Percentiles rank a stretch among this genome's conserved stretches.
Conservation (phyloP, 2,888 invertebrate species). For the Zootermopsis nevadensis region DNA sequence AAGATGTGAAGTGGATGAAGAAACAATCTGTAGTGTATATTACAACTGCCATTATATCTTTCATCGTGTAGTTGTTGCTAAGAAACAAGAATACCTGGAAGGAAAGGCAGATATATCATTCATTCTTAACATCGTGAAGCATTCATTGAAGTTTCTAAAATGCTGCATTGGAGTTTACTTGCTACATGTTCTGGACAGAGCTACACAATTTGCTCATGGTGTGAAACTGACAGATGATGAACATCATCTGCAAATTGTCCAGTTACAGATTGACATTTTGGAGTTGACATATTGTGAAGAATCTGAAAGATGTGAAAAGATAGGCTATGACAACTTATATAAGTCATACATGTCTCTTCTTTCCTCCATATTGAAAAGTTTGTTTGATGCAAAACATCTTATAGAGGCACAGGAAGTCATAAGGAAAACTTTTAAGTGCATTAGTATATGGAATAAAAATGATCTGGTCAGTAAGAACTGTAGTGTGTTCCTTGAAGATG, state of each 20-base stretch:
- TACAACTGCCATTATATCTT: neutral
- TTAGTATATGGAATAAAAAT: neutral
- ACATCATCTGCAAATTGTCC: neutral
- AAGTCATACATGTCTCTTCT: slow-evolving; percentile 9
- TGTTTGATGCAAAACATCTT: neutral
- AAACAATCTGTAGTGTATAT: neutral
- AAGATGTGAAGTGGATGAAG: slow-evolving; percentile 3
- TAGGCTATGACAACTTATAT: neutral
- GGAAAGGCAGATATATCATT: neutral
- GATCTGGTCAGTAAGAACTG: neutral
- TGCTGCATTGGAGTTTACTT: slow-evolving; percentile 21
- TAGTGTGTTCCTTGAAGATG: neutral
- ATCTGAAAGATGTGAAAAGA: neutral
- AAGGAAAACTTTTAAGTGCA: neutral
- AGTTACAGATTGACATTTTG: slow-evolving; percentile 12
- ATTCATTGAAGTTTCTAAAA: neutral
- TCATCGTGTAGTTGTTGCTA: neutral
- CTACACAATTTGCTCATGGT: neutral
- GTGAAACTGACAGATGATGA: neutral
- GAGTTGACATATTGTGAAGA: neutral
- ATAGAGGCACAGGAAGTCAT: neutral
- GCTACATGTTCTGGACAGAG: neutral
- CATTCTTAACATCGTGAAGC: neutral
- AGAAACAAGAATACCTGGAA: neutral
- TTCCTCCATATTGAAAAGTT: neutral